These are phyloP conservation scores for Bos taurus DNA, from an alignment of 2,113 vertebrate genomes.

Conservation along the genomic window ARS-UCD2.0 NC_037328.1:114281001-114281500, in stretches of 20 bases:
- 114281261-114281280: background rate
- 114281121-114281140: background rate
- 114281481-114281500: background rate
- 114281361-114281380: background rate
- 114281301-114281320: background rate
- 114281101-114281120: background rate
- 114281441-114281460: background rate
- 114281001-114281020: background rate
- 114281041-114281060: background rate
- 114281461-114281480: background rate
- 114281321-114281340: background rate
- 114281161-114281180: background rate
- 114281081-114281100: background rate
- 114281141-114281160: background rate
- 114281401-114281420: background rate
- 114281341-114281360: background rate
- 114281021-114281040: background rate
- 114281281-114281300: background rate
- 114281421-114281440: background rate
- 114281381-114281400: background rate
- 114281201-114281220: background rate
- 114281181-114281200: background rate
- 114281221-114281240: background rate
- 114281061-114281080: background rate
- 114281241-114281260: background rate